These are phyloP conservation scores for Hirundichthys speculiger DNA, from an alignment of 2,113 vertebrate species.

Conservation along the genomic window DNA sequence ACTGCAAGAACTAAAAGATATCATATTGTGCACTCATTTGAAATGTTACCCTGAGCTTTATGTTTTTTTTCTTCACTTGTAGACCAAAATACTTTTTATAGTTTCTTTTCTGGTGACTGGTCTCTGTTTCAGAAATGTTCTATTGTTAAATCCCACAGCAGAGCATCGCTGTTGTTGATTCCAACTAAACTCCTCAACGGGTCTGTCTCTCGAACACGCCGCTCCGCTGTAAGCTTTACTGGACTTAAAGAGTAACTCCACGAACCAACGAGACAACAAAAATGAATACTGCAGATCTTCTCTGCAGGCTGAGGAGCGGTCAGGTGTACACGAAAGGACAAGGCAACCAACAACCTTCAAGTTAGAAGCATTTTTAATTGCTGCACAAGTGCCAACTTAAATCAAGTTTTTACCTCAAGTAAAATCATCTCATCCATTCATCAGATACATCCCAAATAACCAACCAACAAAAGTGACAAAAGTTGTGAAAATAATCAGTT, in stretches of 20 bases:
- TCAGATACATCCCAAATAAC: slow-evolving; percentile 6
- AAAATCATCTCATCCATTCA: slow-evolving; percentile 46
- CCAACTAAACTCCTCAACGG: slow-evolving; percentile 6
- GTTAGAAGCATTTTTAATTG: no score
- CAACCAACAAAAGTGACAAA: slow-evolving; percentile 13
- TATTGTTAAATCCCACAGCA: neutral
- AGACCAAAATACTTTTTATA: slow-evolving; percentile 56
- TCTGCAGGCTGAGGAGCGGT: slow-evolving; percentile 19
- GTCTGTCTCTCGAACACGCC: slow-evolving; percentile 29
- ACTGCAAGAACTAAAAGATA: slow-evolving; percentile 60
- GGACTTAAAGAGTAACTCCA: slow-evolving; percentile 62
- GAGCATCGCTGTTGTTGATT: no score
- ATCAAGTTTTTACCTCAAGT: slow-evolving; percentile 70
- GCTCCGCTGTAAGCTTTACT: slow-evolving; percentile 49
- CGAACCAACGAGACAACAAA: slow-evolving; percentile 71
- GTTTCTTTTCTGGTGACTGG: slow-evolving; percentile 1
- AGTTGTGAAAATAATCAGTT: neutral
- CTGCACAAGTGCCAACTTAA: slow-evolving; percentile 58
- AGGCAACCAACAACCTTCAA: no score
- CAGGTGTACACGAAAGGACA: no score
- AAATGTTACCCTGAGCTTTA: slow-evolving; percentile 76
- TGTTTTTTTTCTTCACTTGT: slow-evolving; percentile 40
- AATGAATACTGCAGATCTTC: slow-evolving; percentile 55
- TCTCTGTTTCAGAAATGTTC: no score
- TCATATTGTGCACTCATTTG: slow-evolving; percentile 73